phyloP scores from a whole-genome alignment of 2,888 invertebrate genomes.

The Cynaeus angustus region DNA sequence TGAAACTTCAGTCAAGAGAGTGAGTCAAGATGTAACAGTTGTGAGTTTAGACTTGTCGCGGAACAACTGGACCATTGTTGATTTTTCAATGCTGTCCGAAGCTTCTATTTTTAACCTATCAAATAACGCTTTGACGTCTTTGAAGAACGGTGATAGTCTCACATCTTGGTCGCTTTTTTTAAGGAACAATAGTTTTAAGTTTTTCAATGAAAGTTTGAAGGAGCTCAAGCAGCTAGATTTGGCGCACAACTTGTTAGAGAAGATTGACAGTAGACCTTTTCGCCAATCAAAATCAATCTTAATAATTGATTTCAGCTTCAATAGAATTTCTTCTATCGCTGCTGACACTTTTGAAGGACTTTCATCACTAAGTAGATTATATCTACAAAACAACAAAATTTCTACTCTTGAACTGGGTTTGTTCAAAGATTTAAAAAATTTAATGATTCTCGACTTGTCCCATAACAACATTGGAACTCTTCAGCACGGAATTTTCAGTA shows the following conservation, averaged over 20 bases:
- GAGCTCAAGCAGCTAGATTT: not conserved
- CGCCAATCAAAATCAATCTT: not conserved
- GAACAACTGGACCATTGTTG: not conserved
- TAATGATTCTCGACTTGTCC: no score
- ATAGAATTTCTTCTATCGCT: not conserved
- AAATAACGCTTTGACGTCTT: not conserved
- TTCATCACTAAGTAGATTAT: no score
- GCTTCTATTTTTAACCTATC: not conserved
- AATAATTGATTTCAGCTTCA: constrained; percentile 1
- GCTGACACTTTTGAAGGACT: not conserved
- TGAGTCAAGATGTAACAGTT: not conserved
- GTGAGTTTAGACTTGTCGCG: not conserved
- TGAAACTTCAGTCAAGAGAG: not conserved
- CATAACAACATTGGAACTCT: not conserved
- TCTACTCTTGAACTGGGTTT: no score
- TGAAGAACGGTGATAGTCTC: not conserved
- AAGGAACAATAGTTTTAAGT: not conserved
- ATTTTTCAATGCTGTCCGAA: not conserved
- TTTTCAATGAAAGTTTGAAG: not conserved
- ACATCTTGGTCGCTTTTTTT: not conserved
- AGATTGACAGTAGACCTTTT: not conserved
- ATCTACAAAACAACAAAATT: no score
- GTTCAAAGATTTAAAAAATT: no score
- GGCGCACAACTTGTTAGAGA: not conserved
- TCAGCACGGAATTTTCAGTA: not conserved